Evolutionary conservation across 2,888 invertebrate species (phyloP).

Genomic region (Amaurobius ferox): DNA sequence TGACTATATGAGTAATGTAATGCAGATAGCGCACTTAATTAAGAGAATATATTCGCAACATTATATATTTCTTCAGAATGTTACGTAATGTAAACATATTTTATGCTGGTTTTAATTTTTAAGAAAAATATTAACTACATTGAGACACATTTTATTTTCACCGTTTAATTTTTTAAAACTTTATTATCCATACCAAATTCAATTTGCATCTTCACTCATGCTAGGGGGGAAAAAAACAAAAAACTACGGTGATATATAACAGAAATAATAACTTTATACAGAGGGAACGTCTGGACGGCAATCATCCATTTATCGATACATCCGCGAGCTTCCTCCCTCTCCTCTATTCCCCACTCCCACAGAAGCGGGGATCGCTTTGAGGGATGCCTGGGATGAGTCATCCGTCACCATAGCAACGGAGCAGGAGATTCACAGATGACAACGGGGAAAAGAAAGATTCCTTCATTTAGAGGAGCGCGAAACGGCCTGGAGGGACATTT

Average conservation of each 20-base stretch:
- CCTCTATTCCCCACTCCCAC: background rate
- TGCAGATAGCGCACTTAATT: too few species aligned
- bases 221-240: too few species aligned
- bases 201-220: background rate
- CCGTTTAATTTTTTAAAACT: too few species aligned
- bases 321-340: background rate
- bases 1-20: too few species aligned
- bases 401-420: slow-evolving; percentile 46
- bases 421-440: background rate
- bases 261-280: slow-evolving; percentile 15
- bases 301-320: slow-evolving; percentile 38
- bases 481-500: too few species aligned
- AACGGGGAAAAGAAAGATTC: background rate
- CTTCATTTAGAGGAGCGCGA: too few species aligned
- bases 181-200: background rate
- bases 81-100: too few species aligned
- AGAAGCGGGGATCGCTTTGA: slow-evolving; percentile 16
- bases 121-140: too few species aligned
- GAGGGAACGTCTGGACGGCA: background rate
- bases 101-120: too few species aligned
- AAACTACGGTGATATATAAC: background rate
- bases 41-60: too few species aligned
- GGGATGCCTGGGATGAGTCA: slow-evolving; percentile 42
- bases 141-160: too few species aligned
- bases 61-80: too few species aligned